Base-by-base conservation (phyloP, 2,888 invertebrate species). In the Aplocera efformata region DNA sequence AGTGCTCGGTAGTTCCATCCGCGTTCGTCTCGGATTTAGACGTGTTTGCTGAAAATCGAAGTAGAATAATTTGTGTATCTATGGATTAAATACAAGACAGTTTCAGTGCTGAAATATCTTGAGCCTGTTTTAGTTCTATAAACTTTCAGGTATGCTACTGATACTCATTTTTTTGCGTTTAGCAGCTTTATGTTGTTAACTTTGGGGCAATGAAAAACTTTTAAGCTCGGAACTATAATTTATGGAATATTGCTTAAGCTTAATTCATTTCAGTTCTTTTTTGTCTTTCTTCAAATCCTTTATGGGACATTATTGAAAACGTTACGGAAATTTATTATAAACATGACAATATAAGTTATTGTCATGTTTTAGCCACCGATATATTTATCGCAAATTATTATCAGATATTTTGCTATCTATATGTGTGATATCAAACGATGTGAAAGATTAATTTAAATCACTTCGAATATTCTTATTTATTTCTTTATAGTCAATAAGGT, bases 1-100 rank as follows among this genome's bases (percentile, higher is more conserved):
- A 63, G 53, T 47, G 7, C 10, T 33, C 58, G 60, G 65, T 72
- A 81, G 85, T 84, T 59, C 56, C 74, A 72, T 71, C 67, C 76
- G 78, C 65, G 74, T 66, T 65, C 57, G 71, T 64, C 63, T 60
- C 60, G 64, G 55, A 60, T 63, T 60, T 63, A 60, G 76, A 79
- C 82, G 83, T 68, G 71, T 68, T 51, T 54, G 54, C 56, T 48
- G 51, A 40, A 54, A 42, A 30, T 34, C 32, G 43, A 32, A 50
- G 50, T 51, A 38, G 46, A 32, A 54, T 56, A 42, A 38, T 56
- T 55, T 53, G 48, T 51, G 38, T 25, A 41, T 51, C 24, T 24
- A 42, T 20, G 17, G 38, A 46, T 43, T 1, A 34, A 24, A 21
- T 32, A 20, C 9, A 21, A 32, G 29, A 36, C 27, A 31, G 37